These are phyloP conservation scores for Monochamus saltuarius DNA, from an alignment of 1,140 invertebrate genomes.

Conservation along the genomic window DNA sequence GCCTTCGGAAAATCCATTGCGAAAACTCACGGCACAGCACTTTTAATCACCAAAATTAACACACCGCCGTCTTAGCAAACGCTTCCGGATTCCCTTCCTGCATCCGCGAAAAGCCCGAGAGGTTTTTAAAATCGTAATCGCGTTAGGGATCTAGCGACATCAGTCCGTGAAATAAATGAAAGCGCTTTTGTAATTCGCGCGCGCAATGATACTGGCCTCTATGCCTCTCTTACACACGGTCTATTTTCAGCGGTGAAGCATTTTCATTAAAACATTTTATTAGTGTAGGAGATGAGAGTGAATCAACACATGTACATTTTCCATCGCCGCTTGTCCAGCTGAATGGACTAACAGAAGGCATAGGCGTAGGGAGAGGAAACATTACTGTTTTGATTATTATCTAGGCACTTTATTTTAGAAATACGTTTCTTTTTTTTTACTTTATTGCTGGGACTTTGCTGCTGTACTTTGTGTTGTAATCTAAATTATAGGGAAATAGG, in stretches of 20 bases:
- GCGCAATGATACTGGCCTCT: constrained; percentile 5
- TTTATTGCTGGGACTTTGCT: too few species aligned
- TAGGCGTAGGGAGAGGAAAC: not conserved
- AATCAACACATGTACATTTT: constrained; percentile 28
- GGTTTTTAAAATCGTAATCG: constrained; percentile 22
- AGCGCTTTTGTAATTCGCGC: constrained; percentile 12
- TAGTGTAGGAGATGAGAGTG: constrained; percentile 35
- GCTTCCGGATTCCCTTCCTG: constrained; percentile 7
- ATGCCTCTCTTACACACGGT: constrained; percentile 25
- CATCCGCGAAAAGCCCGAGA: constrained; percentile 12
- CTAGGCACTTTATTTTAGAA: too few species aligned
- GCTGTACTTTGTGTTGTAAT: too few species aligned
- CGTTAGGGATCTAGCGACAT: constrained; percentile 28
- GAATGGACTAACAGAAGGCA: not conserved
- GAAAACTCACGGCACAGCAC: too few species aligned
- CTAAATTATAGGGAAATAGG: too few species aligned
- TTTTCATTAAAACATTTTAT: constrained; percentile 32
- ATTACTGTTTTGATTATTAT: too few species aligned
- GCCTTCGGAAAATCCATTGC: constrained; percentile 13
- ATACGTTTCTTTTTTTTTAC: too few species aligned
- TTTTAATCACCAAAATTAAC: not conserved
- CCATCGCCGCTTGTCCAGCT: constrained; percentile 7
- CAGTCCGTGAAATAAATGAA: constrained; percentile 39
- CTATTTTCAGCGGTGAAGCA: constrained; percentile 18
- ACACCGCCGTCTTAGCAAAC: constrained; percentile 5